Evolutionary conservation across 2,797 vertebrate genomes (phyloP).

Genomic region (Brachyalestes nurse): DNA sequence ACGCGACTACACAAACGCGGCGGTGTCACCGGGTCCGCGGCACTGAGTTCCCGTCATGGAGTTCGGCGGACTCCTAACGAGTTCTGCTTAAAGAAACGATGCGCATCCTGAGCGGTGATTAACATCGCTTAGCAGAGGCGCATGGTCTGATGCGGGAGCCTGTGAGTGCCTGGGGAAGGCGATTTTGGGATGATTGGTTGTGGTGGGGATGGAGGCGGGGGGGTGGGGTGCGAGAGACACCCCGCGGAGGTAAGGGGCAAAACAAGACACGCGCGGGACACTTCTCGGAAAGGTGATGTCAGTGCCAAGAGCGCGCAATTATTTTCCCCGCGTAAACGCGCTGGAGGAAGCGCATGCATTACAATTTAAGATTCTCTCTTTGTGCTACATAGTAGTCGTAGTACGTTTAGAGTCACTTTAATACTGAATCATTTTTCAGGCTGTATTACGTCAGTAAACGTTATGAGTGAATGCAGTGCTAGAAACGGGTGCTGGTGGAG

Average conservation of each 20-base stretch:
- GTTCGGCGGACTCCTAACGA: slow-evolving; percentile 26
- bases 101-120: slow-evolving; percentile 40
- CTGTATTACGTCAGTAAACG: no score
- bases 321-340: no score
- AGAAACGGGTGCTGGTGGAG: background rate
- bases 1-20: background rate
- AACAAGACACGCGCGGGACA: slow-evolving; percentile 15
- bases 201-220: background rate
- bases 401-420: no score
- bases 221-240: slow-evolving; percentile 21
- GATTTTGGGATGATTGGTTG: background rate
- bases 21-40: slow-evolving; percentile 39
- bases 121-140: slow-evolving; percentile 27
- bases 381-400: no score
- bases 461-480: no score
- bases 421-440: no score
- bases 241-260: slow-evolving; percentile 41
- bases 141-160: slow-evolving; percentile 17
- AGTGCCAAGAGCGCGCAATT: background rate
- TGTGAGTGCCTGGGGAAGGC: background rate
- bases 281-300: slow-evolving; percentile 54
- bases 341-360: no score
- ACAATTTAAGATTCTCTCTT: no score
- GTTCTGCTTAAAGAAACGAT: slow-evolving; percentile 24
- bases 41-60: slow-evolving; percentile 13